These are phyloP conservation scores for Tholera decimalis DNA, from an alignment of 2,888 invertebrate species.

Conservation along the genomic window DNA sequence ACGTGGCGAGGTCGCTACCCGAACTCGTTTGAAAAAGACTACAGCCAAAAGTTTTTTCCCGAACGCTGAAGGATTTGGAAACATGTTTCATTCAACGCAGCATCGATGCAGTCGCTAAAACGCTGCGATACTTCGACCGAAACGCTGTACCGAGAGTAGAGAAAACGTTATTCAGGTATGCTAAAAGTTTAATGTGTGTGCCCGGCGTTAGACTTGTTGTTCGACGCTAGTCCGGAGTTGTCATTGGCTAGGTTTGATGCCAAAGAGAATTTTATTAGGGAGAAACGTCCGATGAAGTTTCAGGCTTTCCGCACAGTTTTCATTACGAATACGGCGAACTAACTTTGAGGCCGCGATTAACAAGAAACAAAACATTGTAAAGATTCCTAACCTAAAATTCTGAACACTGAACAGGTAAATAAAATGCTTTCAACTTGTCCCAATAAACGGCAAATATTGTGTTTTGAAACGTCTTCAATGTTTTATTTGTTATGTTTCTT, in stretches of 20 bases:
- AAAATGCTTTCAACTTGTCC: conserved; percentile 34
- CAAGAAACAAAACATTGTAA: background rate
- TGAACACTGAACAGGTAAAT: conserved; percentile 25
- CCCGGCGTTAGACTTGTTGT: conserved; percentile 25
- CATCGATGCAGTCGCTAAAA: conserved; percentile 38
- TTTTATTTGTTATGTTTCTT: conserved; percentile 54
- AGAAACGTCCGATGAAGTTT: conserved; percentile 17
- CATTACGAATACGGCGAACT: background rate
- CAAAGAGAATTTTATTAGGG: conserved; percentile 49
- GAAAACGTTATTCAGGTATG: conserved; percentile 40
- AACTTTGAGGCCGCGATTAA: conserved; percentile 6
- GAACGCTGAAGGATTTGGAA: conserved; percentile 35
- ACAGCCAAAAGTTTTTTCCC: conserved; percentile 39
- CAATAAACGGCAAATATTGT: conserved; percentile 45
- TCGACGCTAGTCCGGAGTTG: conserved; percentile 10
- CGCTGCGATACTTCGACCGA: conserved; percentile 21
- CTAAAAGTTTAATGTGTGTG: conserved; percentile 43
- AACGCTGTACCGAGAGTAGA: conserved; percentile 19
- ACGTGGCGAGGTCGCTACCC: conserved; percentile 28
- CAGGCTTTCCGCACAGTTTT: background rate
- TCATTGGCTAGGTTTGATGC: conserved; percentile 42
- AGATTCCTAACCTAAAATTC: conserved; percentile 1
- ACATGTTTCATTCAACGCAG: conserved; percentile 49
- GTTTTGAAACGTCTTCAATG: conserved; percentile 40
- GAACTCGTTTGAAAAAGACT: conserved; percentile 35